phyloP scores from a whole-genome alignment of 2,797 vertebrate species.

The Carcharodon carcharias region DNA sequence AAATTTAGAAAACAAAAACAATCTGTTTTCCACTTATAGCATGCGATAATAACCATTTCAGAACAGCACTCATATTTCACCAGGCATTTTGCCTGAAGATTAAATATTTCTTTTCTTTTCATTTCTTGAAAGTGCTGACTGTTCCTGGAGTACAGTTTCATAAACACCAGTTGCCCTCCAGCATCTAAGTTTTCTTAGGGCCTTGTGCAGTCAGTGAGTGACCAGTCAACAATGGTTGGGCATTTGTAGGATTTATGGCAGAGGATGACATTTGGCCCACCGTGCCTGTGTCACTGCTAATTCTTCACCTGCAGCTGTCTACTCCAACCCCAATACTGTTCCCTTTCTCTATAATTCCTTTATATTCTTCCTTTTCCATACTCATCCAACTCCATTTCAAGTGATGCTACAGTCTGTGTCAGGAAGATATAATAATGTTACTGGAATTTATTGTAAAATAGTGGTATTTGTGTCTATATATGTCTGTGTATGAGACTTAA shows the following conservation, averaged over 20 bases:
- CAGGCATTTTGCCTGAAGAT: neutral
- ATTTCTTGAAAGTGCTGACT: neutral
- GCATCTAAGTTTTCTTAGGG: neutral
- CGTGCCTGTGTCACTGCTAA: neutral
- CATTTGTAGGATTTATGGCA: neutral
- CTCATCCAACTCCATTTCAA: neutral
- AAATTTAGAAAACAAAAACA: neutral
- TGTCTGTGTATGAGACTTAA: no score
- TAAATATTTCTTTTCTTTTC: neutral
- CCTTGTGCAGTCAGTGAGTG: neutral
- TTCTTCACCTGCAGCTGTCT: neutral
- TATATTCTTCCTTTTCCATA: neutral
- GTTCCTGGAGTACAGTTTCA: neutral
- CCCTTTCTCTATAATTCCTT: neutral
- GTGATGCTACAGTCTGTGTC: neutral
- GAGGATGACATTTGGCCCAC: neutral
- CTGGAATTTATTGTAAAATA: no score
- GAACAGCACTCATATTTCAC: neutral
- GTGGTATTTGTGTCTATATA: no score
- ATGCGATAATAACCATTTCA: neutral
- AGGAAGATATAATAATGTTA: no score
- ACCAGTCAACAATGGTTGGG: neutral
- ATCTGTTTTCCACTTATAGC: neutral
- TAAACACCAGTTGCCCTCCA: neutral
- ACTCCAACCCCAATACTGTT: neutral